Conservation (phyloP, 92 coral and sea anemone species). For the Desmophyllum pertusum region DNA sequence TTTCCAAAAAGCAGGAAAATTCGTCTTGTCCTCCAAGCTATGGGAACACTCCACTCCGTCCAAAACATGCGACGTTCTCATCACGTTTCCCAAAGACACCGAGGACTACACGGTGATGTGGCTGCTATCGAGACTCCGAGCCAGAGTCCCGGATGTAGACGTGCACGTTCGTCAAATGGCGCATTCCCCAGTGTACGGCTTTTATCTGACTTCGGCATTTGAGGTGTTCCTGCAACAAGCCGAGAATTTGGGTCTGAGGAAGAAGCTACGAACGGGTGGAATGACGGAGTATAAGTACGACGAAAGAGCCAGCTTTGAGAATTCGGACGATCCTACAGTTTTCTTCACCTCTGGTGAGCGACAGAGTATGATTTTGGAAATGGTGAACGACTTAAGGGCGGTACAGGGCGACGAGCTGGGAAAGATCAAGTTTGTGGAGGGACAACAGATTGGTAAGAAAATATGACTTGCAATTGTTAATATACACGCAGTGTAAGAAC, state of each 20-base stretch:
- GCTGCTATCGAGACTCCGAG: conserved; percentile 96
- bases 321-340: conserved; percentile 86
- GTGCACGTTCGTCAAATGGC: conserved; percentile 99
- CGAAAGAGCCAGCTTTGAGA: conserved; percentile 74
- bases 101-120: conserved; percentile 99
- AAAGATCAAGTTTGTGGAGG: conserved; percentile 92
- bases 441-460: conserved; percentile 91
- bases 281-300: conserved; percentile 87
- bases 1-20: conserved; percentile 86
- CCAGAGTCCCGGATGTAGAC: conserved; percentile 91
- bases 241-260: conserved; percentile 84
- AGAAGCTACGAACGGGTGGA: conserved; percentile 95
- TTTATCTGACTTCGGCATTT: conserved; percentile 81
- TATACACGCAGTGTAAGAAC: too few relatives aligned
- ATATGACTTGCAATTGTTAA: not conserved
- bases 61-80: conserved; percentile 90
- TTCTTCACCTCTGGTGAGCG: conserved; percentile 95
- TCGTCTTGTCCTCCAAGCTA: conserved; percentile 94
- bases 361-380: conserved; percentile 93
- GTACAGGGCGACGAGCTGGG: conserved; percentile 97
- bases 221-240: conserved; percentile 85
- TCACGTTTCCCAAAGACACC: conserved; percentile 95
- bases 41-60: conserved; percentile 98
- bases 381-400: conserved; percentile 91
- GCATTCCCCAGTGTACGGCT: conserved; percentile 92